Conservation (phyloP, 1,140 invertebrate species). For the Trichoplusia ni region DNA sequence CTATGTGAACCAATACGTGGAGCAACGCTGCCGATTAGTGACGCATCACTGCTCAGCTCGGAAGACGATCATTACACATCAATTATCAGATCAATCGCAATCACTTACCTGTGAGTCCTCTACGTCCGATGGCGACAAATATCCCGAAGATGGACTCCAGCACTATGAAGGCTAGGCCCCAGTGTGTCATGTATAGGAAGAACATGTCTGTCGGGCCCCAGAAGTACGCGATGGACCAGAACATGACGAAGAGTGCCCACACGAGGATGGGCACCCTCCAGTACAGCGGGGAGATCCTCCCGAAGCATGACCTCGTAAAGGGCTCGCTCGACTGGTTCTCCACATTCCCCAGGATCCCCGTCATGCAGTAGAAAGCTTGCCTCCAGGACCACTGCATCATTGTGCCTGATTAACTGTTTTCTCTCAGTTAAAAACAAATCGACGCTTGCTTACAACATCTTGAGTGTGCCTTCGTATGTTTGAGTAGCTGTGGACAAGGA, state of each 20-base stretch:
- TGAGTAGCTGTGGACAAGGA: conserved; percentile 13
- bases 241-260: conserved; percentile 54
- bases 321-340: conserved; percentile 45
- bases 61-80: conserved; percentile 5
- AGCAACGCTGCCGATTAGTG: conserved; percentile 11
- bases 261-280: conserved; percentile 69
- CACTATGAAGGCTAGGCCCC: conserved; percentile 66
- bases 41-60: neutral
- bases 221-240: conserved; percentile 58
- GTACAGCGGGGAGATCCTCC: conserved; percentile 55
- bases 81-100: conserved; percentile 21
- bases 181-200: conserved; percentile 75
- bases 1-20: conserved; percentile 23
- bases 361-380: conserved; percentile 51
- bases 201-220: conserved; percentile 68
- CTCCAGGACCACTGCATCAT: conserved; percentile 51
- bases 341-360: conserved; percentile 48
- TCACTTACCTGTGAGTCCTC: conserved; percentile 50
- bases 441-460: conserved; percentile 15
- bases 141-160: conserved; percentile 67
- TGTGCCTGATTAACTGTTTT: conserved; percentile 29
- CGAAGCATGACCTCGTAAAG: conserved; percentile 58
- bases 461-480: neutral
- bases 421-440: neutral
- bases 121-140: conserved; percentile 51